These are phyloP conservation scores for Epizoanthus stellaris DNA, from an alignment of 92 coral and sea anemone genomes.

Conservation along the genomic window DNA sequence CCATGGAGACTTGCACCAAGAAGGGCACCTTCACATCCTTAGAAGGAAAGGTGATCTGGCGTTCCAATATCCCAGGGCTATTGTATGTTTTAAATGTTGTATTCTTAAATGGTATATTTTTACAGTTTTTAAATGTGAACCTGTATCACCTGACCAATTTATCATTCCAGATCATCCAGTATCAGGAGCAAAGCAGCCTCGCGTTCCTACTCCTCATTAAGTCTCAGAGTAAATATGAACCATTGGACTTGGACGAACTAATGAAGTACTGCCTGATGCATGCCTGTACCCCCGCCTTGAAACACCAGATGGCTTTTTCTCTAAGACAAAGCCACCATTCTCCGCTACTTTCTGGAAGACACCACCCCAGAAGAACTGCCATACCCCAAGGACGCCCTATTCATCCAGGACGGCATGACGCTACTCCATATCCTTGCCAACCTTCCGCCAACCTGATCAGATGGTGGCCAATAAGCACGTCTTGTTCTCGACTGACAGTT, in stretches of 20 bases:
- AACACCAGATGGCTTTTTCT: neutral
- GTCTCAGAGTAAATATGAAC: conserved; percentile 2
- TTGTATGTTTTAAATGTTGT: too few species aligned
- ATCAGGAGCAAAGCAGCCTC: neutral
- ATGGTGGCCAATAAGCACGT: neutral
- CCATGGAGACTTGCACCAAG: too few species aligned
- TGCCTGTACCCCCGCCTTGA: conserved; percentile 15
- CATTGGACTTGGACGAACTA: neutral
- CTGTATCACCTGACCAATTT: too few species aligned
- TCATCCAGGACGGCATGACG: conserved; percentile 5
- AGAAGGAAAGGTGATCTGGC: too few species aligned
- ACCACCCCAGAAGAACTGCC: neutral
- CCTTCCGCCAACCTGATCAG: neutral
- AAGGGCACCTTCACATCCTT: too few species aligned
- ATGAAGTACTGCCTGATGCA: conserved; percentile 16
- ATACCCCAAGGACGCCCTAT: neutral
- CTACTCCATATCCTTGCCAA: neutral
- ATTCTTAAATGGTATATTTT: too few species aligned
- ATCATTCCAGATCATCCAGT: too few species aligned
- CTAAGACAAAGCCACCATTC: neutral
- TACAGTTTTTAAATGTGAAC: too few species aligned
- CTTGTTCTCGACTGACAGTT: neutral
- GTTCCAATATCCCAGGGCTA: too few species aligned
- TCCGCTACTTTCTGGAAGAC: neutral
- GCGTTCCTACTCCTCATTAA: conserved; percentile 10